These are phyloP conservation scores for Calycopis cecrops DNA, from an alignment of 1,140 invertebrate species.

Conservation along the genomic window DNA sequence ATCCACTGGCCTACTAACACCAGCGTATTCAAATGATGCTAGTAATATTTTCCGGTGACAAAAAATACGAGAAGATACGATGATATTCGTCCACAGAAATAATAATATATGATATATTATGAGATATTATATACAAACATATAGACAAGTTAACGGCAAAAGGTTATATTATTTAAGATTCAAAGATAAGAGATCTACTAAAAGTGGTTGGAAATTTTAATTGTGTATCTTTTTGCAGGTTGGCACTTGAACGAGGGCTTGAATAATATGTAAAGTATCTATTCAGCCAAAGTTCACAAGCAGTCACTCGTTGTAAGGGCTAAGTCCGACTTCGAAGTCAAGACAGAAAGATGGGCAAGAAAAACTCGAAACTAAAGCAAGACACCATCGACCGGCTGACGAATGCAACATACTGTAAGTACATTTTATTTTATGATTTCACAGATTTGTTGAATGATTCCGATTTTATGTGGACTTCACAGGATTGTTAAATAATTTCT, in stretches of 20 bases:
- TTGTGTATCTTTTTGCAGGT: slow-evolving; percentile 36
- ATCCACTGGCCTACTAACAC: no score
- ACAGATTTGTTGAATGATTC: neutral
- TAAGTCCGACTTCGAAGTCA: slow-evolving; percentile 17
- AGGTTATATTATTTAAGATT: no score
- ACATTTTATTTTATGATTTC: slow-evolving; percentile 17
- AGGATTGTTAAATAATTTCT: no score
- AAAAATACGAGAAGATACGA: no score
- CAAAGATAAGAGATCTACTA: no score
- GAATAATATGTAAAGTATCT: slow-evolving; percentile 63
- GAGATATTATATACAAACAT: no score
- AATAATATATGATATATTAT: no score
- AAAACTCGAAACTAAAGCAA: slow-evolving; percentile 94
- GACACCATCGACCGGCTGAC: slow-evolving; percentile 93
- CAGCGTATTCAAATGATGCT: no score
- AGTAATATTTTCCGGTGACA: no score
- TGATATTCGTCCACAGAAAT: no score
- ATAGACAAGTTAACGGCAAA: no score
- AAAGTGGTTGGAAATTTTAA: no score
- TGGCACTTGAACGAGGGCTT: slow-evolving; percentile 18
- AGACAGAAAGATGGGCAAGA: slow-evolving; percentile 85
- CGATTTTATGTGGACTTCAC: neutral
- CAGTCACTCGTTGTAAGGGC: slow-evolving; percentile 28
- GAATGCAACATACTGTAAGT: slow-evolving; percentile 94
- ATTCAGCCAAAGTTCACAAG: slow-evolving; percentile 15